These are phyloP conservation scores for Sander vitreus DNA, from an alignment of 2,113 vertebrate genomes.

Conservation along the genomic window DNA sequence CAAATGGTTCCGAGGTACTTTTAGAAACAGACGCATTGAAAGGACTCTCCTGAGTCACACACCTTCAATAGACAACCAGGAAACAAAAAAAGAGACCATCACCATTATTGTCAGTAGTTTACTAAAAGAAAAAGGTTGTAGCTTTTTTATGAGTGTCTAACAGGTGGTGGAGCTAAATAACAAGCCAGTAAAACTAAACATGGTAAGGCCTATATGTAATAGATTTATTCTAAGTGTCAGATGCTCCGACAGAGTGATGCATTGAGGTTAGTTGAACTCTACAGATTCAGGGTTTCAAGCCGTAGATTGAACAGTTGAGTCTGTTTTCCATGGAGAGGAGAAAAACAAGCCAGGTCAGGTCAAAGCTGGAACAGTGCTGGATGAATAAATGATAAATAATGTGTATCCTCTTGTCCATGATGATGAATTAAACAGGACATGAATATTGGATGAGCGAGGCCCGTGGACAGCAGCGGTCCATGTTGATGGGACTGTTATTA, in stretches of 20 bases:
- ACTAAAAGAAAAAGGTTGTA: constrained; percentile 4
- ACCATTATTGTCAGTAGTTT: constrained; percentile 5
- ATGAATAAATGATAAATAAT: constrained; percentile 75
- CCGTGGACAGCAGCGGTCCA: constrained; percentile 35
- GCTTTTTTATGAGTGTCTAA: constrained; percentile 16
- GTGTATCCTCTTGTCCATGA: constrained; percentile 59
- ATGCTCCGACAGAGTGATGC: constrained; percentile 51
- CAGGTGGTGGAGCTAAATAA: constrained; percentile 15
- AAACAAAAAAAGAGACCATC: constrained; percentile 29
- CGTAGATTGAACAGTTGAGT: constrained; percentile 2
- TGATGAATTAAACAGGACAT: constrained; percentile 71
- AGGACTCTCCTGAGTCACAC: constrained; percentile 20
- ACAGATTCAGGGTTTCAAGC: constrained; percentile 43
- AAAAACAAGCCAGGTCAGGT: constrained; percentile 56
- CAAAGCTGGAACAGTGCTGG: constrained; percentile 46
- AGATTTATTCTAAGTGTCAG: constrained; percentile 41
- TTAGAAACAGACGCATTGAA: constrained; percentile 23
- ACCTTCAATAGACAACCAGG: constrained; percentile 22
- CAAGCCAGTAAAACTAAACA: constrained; percentile 31
- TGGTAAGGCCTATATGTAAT: constrained; percentile 33
- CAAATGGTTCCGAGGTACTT: constrained; percentile 97
- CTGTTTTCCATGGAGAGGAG: constrained; percentile 24
- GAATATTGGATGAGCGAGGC: constrained; percentile 72
- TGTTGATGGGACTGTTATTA: constrained; percentile 65
- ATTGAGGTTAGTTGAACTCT: constrained; percentile 58